Evolutionary conservation across 1,140 invertebrate species (phyloP), one percentile per base, ranked within the genome.

Genomic region (Protaetia brevitarsis): DNA sequence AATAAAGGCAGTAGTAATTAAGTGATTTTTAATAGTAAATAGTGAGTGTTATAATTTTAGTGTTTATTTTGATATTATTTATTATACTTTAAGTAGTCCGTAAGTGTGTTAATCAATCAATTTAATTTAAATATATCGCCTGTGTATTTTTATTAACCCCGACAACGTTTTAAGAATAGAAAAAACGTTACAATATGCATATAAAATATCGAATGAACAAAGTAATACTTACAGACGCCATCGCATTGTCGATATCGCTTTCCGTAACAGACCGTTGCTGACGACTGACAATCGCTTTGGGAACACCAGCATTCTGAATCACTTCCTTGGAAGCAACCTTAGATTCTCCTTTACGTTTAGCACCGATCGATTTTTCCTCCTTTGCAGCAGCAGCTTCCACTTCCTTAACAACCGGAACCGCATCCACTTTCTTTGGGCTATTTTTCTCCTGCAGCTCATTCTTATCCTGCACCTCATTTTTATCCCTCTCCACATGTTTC

Each of bases 321-420:
- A 37, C 5, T 37, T 37, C 34, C 3, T 37, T 37, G 10, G n/a
- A 37, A 16, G n/a, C n/a, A n/a, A 37, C 16, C 34, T 37, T 37
- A 16, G 3, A 37, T 10, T 37, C 34, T 4, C 16, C 34, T 16
- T 37, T 37, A 0, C 34, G 34, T 37, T 37, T 37, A 1, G n/a
- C 34, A 10, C 34, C 16, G 16, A 37, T 30, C 70, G 72, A 66
- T 76, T 77, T 34, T 76, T 79, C 34, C 8, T n/a, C 21, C 6
- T 5, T 29, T 59, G 7, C 3, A 3, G 2, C 27, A 4, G 11
- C 59, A 2, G 41, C 30, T 64, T 74, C 60, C 31, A 63, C 68
- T 34, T 74, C 70, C n/a, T 65, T 56, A 23, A 34, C 60, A 41
- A 41, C n/a, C n/a, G n/a, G n/a, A n/a, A n/a, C n/a, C n/a, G n/a